These are phyloP conservation scores for Pterostichus madidus DNA, from an alignment of 2,888 invertebrate species.

Conservation along the genomic window DNA sequence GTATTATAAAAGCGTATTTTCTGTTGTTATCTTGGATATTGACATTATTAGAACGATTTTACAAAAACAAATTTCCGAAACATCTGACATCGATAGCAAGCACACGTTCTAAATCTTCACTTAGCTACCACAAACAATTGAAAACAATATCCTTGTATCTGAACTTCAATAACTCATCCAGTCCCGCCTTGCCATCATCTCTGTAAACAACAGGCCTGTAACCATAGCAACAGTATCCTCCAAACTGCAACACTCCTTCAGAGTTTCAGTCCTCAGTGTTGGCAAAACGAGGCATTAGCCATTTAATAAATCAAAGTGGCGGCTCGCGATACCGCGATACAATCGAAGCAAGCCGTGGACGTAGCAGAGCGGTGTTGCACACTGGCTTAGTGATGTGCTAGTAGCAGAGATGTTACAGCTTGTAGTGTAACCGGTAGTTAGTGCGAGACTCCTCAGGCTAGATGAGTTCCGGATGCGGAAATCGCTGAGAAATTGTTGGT, in stretches of 20 bases:
- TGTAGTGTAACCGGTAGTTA: too few relatives aligned
- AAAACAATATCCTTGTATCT: background rate
- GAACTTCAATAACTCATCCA: conserved; percentile 7
- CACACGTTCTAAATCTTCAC: background rate
- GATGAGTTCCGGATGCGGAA: too few relatives aligned
- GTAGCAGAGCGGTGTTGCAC: too few relatives aligned
- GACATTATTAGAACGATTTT: too few relatives aligned
- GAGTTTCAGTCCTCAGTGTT: background rate
- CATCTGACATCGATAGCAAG: too few relatives aligned
- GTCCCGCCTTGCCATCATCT: conserved; percentile 11
- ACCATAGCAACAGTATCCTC: background rate
- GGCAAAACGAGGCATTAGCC: conserved; percentile 8
- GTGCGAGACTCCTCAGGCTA: too few relatives aligned
- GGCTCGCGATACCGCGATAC: background rate
- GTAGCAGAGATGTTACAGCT: too few relatives aligned
- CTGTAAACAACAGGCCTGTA: background rate
- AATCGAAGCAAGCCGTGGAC: background rate
- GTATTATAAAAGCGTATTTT: too few relatives aligned
- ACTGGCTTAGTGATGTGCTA: too few relatives aligned
- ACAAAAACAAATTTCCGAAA: too few relatives aligned
- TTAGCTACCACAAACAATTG: background rate
- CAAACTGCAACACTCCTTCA: background rate
- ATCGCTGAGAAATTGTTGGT: too few relatives aligned
- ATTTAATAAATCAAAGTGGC: conserved; percentile 3
- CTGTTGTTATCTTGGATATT: too few relatives aligned